A percentile compares a stretch with the other conserved stretches of the same genome.
phyloP scores from a whole-genome alignment of 2,888 invertebrate species.

The Cephus pulcher region DNA sequence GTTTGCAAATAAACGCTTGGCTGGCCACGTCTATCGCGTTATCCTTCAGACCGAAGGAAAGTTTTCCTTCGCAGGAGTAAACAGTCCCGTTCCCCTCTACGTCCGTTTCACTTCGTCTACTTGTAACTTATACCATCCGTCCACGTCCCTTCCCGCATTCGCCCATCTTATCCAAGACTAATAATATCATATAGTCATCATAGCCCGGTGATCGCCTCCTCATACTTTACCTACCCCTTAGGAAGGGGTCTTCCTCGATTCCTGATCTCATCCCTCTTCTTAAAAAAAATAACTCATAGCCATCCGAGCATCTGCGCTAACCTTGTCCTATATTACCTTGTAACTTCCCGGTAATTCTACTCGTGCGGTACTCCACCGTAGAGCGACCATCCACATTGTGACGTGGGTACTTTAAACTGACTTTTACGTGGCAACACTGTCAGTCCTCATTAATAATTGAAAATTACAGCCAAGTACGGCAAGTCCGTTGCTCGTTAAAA shows the following conservation, averaged over 20 bases:
- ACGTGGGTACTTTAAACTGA: background rate
- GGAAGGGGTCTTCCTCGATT: background rate
- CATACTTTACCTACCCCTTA: conserved; percentile 25
- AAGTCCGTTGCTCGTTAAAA: background rate
- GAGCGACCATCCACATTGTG: background rate
- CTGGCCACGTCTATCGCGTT: conserved; percentile 51
- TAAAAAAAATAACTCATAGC: background rate
- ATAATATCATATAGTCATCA: conserved; percentile 39
- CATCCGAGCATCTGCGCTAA: background rate
- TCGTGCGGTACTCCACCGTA: background rate
- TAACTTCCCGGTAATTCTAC: background rate
- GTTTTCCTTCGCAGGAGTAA: conserved; percentile 36
- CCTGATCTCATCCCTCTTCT: background rate
- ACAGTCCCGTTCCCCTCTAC: background rate
- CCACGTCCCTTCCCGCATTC: conserved; percentile 9
- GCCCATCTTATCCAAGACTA: conserved; percentile 26
- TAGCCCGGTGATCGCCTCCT: conserved; percentile 28
- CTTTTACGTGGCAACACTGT: background rate
- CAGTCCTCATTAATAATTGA: background rate
- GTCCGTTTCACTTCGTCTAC: background rate
- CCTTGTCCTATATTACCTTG: background rate
- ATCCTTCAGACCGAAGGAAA: conserved; percentile 35
- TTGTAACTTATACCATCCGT: conserved; percentile 17
- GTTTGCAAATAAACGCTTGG: conserved; percentile 53
- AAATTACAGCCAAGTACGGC: background rate